Evolutionary conservation across 92 coral and sea anemone species (phyloP), one percentile per base, ranked within the genome.

Genomic region (Plumapathes pennacea): DNA sequence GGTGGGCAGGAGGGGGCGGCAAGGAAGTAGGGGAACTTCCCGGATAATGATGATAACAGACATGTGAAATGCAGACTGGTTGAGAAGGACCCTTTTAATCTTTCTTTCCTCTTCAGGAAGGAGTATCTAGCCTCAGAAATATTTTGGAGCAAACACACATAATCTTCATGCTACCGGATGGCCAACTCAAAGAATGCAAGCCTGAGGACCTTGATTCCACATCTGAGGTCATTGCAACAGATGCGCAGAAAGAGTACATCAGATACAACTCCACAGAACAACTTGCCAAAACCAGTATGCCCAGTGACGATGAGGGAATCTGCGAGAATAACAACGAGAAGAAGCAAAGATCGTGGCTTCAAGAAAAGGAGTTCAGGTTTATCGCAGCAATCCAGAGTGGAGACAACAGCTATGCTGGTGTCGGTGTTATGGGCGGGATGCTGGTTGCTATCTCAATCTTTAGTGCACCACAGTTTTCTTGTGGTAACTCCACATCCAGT

Each of bases 171-270:
- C 84, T 94, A 5, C 68, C 83, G 2, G 94, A 89, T n/a, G 70
- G 69, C n/a, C 50, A 77, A 21, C 72, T 94, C 18, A 94, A 85
- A 32, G 99, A 88, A 64, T 94, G 99, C 36, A 83, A 81, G 1
- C 38, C 69, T 9, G 90, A 83, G 50, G 90, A 88, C 57, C 82
- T 88, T 24, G 78, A 81, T 17, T 54, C 76, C 10, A 48, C 34
- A 28, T 49, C 69, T 51, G 67, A 81, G 73, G 66, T 84, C 34
- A 75, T 90, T 13, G 81, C 91, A 28, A 94, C 99, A 11, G 96
- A 94, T 37, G 99, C 99, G 12, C 99, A 94, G 55, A 77, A 74
- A 7, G 90, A 74, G 46, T 88, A 94, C 82, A 89, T 94, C 52
- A 85, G 96, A 12, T 84, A 94, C 54, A 82, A 84, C 40, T 89